Percentiles rank a stretch among this genome's conserved stretches.
These are phyloP conservation scores for Holcopasites calliopsidis DNA, from an alignment of 1,140 invertebrate genomes.

Conservation along the genomic window DNA sequence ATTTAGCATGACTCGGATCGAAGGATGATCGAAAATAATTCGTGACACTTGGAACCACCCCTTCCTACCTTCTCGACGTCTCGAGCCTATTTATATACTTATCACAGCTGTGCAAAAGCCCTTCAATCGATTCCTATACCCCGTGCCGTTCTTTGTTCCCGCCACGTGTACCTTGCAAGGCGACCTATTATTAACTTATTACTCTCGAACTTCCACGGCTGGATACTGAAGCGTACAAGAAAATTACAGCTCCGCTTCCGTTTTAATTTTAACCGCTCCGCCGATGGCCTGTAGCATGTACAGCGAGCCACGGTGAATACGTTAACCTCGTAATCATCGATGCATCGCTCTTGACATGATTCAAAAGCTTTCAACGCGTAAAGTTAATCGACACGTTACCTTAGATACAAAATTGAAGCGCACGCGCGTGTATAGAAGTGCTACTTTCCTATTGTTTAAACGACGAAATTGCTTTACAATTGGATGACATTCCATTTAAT, in stretches of 20 bases:
- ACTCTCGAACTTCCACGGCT: constrained; percentile 5
- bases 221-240: background rate
- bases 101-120: background rate
- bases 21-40: constrained; percentile 8
- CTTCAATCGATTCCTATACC: constrained; percentile 11
- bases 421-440: too few species aligned
- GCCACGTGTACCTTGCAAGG: constrained; percentile 32
- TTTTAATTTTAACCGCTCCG: background rate
- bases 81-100: background rate
- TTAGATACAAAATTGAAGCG: too few species aligned
- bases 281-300: background rate
- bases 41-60: background rate
- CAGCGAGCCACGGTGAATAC: too few species aligned
- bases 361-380: background rate
- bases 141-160: constrained; percentile 20
- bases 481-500: too few species aligned
- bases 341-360: background rate
- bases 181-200: constrained; percentile 34
- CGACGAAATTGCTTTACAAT: too few species aligned
- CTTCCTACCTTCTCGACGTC: background rate
- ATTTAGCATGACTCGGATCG: background rate
- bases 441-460: too few species aligned
- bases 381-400: background rate
- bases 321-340: background rate
- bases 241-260: background rate